Evolutionary conservation across 2,888 invertebrate genomes (phyloP).

Genomic region (Carterocephalus palaemon): DNA sequence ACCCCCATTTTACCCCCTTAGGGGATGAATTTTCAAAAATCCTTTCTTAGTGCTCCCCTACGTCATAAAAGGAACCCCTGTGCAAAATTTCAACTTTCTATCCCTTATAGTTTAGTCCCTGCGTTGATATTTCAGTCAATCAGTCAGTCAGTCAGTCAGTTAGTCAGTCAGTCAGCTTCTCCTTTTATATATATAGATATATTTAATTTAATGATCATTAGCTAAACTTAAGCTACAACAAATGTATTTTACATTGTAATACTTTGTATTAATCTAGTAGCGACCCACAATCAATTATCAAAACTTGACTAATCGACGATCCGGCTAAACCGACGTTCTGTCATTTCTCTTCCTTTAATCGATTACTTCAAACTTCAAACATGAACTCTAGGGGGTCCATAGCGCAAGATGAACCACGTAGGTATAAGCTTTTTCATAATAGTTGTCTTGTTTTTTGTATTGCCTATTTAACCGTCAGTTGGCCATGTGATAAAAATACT

Average conservation of each 20-base stretch:
- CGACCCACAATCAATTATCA: constrained; percentile 71
- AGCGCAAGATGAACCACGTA: constrained; percentile 49
- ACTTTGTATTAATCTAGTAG: constrained; percentile 71
- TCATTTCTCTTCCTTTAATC: constrained; percentile 77
- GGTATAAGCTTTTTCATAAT: constrained; percentile 60
- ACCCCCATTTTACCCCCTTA: too few species aligned
- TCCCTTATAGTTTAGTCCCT: too few species aligned
- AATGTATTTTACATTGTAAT: constrained; percentile 38
- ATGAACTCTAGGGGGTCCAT: constrained; percentile 70
- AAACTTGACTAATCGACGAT: constrained; percentile 72
- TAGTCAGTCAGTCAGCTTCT: too few species aligned
- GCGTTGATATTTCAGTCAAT: too few species aligned
- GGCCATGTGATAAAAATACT: constrained; percentile 13
- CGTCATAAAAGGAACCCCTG: too few species aligned
- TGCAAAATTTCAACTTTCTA: too few species aligned
- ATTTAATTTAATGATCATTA: constrained; percentile 31
- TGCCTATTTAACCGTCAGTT: constrained; percentile 16
- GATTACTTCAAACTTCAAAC: constrained; percentile 75
- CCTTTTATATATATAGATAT: too few species aligned
- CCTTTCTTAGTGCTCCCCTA: too few species aligned
- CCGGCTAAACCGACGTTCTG: constrained; percentile 70
- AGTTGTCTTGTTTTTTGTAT: constrained; percentile 54
- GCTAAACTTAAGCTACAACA: constrained; percentile 32
- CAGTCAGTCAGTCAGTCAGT: too few species aligned
- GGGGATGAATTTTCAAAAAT: too few species aligned